phyloP scores from a whole-genome alignment of 1,140 invertebrate genomes.

The Theocolax elegans region DNA sequence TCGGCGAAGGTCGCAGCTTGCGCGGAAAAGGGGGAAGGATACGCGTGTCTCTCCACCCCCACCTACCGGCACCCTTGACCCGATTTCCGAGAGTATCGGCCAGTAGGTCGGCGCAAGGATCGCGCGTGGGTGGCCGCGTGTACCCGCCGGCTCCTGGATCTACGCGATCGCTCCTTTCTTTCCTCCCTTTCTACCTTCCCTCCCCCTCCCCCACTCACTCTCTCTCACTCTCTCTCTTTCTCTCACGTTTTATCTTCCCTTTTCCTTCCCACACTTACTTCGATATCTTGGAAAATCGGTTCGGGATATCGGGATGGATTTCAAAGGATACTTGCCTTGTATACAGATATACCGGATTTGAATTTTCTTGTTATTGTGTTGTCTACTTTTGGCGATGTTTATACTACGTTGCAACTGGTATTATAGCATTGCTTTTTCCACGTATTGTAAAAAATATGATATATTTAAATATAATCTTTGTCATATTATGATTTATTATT shows the following conservation, averaged over 20 bases:
- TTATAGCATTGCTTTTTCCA: too few species aligned
- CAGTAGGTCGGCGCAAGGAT: neutral
- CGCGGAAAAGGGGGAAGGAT: neutral
- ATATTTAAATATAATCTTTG: too few species aligned
- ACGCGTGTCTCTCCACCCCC: constrained; percentile 9
- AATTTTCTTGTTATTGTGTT: too few species aligned
- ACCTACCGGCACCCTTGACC: constrained; percentile 25
- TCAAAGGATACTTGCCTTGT: too few species aligned
- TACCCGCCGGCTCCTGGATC: neutral
- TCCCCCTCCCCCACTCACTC: neutral
- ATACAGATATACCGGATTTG: too few species aligned
- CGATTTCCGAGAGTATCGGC: constrained; percentile 4
- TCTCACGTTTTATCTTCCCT: too few species aligned
- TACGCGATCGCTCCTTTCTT: too few species aligned
- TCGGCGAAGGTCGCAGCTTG: neutral
- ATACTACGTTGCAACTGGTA: too few species aligned
- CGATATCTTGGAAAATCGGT: neutral
- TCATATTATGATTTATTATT: too few species aligned
- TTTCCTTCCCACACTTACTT: neutral
- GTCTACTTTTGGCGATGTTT: too few species aligned
- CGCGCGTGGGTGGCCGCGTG: neutral
- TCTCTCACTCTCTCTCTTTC: neutral
- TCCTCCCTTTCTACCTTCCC: neutral
- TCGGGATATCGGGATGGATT: too few species aligned
- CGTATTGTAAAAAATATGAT: too few species aligned